Conservation (phyloP, 2,113 vertebrate genomes). For the Cyprinodon variegatus region DNA sequence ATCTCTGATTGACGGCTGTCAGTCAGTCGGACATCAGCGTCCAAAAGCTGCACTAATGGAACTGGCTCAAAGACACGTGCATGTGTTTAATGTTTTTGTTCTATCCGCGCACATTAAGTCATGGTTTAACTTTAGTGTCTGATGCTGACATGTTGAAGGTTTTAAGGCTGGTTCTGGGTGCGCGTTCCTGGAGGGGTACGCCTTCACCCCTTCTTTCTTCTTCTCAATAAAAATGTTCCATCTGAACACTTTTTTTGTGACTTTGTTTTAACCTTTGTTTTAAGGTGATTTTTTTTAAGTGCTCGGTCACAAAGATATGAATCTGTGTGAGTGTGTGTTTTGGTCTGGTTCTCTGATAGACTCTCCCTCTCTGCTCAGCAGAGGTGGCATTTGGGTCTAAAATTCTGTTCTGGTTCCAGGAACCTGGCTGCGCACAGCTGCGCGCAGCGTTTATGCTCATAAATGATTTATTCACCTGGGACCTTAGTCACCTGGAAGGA, state of each 20-base stretch:
- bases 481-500: not conserved
- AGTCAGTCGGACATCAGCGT: not conserved
- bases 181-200: not conserved
- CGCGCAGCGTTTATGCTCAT: not conserved
- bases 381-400: conserved; percentile 3
- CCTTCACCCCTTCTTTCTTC: not conserved
- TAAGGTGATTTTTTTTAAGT: not conserved
- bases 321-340: not conserved
- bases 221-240: not conserved
- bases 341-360: not conserved
- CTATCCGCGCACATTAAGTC: not conserved
- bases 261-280: conserved; percentile 10
- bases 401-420: conserved; percentile 17
- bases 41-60: not conserved
- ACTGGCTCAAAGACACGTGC: not conserved
- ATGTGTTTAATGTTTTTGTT: not conserved
- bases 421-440: conserved; percentile 6
- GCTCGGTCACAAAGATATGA: not conserved
- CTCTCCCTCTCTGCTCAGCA: not conserved
- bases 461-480: conserved; percentile 7
- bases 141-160: not conserved
- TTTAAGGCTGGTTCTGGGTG: not conserved
- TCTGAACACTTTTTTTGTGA: conserved; percentile 1
- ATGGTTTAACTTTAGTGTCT: conserved; percentile 16
- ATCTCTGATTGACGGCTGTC: conserved; percentile 38